Evolutionary conservation across 1,140 invertebrate species (phyloP), one percentile per base, ranked within the genome.

Genomic region (Drosophila setifemur): DNA sequence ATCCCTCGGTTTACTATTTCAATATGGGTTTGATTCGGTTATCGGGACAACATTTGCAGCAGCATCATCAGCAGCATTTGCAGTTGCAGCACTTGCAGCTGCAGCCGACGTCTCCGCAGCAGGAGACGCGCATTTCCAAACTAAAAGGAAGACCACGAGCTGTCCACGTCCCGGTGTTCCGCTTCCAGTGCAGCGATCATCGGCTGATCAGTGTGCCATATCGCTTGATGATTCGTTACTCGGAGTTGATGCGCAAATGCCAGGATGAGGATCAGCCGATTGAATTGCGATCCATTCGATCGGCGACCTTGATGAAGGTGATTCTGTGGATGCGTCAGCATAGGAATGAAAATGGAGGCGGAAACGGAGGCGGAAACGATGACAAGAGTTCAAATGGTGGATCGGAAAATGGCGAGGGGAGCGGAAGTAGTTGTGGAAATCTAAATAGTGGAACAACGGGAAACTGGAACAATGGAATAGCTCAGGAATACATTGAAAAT

Each of bases 261-360:
- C 57, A 40, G 5, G 37, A 23, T 4, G 37, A 58, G 35, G 42
- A 49, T 0, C 5, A 1, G 0, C 11, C 14, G 19, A 77, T 79
- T 1, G 8, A 28, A 1, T n/a, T 81, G 45, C 8, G 35, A 0
- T 7, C 26, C 14, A 71, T 79, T 0, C 28, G 33, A 3, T 74
- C 76, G 1, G 9, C 1, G 8, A 74, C 66, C 0, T 7, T 81
- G 40, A 16, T 40, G 0, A 49, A 57, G 0, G 7, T 74, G 3
- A n/a, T 81, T 1, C 7, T 26, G 0, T 81, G 76, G 76, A 81
- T 81, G 76, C 25, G 70, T 0, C 58, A 37, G 4, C 66, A 74
- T 21, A 25, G 28, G 1, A 4, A 47, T 3, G 45, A 61, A 8
- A 3, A 37, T 1, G 12, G 29, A 11, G 9, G 7, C 9, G 5